Conservation (phyloP, 2,113 vertebrate species). For the Etia nguti region DNA sequence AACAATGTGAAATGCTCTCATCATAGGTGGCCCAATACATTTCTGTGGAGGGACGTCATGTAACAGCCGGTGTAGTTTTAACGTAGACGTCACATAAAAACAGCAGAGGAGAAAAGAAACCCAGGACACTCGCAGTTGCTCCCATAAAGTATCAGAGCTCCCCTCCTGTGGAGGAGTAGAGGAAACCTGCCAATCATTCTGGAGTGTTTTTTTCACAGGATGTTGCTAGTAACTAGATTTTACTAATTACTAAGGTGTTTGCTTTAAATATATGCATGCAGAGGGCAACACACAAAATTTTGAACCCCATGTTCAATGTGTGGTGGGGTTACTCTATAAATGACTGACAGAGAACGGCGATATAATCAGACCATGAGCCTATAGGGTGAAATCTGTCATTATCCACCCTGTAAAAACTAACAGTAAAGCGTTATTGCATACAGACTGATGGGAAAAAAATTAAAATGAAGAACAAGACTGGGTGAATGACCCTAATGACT, state of each 20-base stretch:
- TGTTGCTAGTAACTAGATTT: neutral
- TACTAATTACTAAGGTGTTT: neutral
- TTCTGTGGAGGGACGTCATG: conserved; percentile 39
- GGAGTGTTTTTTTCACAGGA: conserved; percentile 23
- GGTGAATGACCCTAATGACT: conserved; percentile 59
- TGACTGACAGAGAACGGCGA: neutral
- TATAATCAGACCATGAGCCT: neutral
- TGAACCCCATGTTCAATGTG: neutral
- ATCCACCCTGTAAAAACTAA: neutral
- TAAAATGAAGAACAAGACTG: conserved; percentile 18
- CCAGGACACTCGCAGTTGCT: conserved; percentile 24
- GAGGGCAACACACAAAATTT: neutral
- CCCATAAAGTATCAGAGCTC: conserved; percentile 51
- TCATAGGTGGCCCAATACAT: conserved; percentile 63
- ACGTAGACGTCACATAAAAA: conserved; percentile 32
- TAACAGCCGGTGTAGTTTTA: conserved; percentile 38
- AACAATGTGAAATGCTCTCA: neutral
- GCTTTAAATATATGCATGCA: neutral
- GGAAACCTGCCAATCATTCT: conserved; percentile 61
- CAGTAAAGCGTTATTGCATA: neutral
- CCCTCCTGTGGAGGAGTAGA: conserved; percentile 42
- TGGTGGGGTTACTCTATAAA: neutral
- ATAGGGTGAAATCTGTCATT: neutral
- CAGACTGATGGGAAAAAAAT: neutral
- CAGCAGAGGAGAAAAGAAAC: conserved; percentile 28